Conservation (phyloP, 2,888 invertebrate species). For the Rotaria macrura region DNA sequence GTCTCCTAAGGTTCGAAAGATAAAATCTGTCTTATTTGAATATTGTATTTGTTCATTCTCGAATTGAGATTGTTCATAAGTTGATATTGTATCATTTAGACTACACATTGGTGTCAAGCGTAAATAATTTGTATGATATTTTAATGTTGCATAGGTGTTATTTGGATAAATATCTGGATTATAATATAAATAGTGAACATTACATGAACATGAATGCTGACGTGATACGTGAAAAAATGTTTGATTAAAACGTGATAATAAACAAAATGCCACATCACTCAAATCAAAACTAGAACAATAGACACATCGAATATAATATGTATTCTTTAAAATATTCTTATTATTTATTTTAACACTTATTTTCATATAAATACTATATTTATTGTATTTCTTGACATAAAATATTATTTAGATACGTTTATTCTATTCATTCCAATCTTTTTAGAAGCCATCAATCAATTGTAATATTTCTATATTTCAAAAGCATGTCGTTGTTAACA, state of each 20-base stretch:
- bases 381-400: neutral
- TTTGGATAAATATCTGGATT: neutral
- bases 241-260: neutral
- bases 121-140: conserved; percentile 16
- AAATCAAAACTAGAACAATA: conserved; percentile 8
- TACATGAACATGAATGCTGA: neutral
- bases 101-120: neutral
- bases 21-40: neutral
- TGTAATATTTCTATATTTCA: neutral
- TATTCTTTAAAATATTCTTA: no score
- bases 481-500: neutral
- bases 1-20: neutral
- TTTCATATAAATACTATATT: neutral
- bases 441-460: neutral
- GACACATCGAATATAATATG: no score
- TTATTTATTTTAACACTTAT: no score
- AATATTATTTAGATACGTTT: neutral
- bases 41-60: neutral
- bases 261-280: neutral
- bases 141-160: neutral
- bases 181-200: neutral
- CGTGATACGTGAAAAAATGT: neutral
- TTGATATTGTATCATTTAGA: neutral
- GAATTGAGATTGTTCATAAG: neutral
- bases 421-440: neutral